Evolutionary conservation across 2,113 vertebrate genomes (phyloP).

Genomic region (Egretta garzetta): DNA sequence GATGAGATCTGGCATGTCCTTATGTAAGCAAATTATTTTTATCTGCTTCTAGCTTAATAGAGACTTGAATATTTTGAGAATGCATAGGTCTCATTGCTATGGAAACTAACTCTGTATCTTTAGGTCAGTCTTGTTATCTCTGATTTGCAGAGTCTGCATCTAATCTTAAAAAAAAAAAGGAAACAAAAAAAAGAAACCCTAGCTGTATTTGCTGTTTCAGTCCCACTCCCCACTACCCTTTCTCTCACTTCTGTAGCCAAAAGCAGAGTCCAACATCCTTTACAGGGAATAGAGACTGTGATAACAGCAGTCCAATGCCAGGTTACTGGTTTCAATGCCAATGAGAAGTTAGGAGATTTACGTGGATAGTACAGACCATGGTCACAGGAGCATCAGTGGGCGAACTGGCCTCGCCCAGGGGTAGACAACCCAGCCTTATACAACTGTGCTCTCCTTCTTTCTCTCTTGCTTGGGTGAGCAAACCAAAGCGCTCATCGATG

Average conservation of each 20-base stretch:
- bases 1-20: not conserved
- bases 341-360: not conserved
- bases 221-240: not conserved
- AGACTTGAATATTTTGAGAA: conserved; percentile 23
- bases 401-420: accelerated
- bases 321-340: not conserved
- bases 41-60: conserved; percentile 30
- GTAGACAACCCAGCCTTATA: not conserved
- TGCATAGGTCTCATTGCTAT: conserved; percentile 45
- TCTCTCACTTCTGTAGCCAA: not conserved
- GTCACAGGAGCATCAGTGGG: not conserved
- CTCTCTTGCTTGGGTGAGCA: not conserved
- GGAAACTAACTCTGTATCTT: conserved; percentile 49
- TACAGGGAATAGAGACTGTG: not conserved
- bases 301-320: not conserved
- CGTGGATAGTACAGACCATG: accelerated
- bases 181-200: too few species aligned
- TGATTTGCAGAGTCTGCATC: not conserved
- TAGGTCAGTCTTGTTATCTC: conserved; percentile 29
- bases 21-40: conserved; percentile 52
- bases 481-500: not conserved
- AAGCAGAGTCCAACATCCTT: not conserved
- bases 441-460: not conserved
- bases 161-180: not conserved
- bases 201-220: not conserved